Percentiles rank a stretch among this genome's conserved stretches.
Conservation (phyloP, 2,888 invertebrate species). For the Corbicula japonica region DNA sequence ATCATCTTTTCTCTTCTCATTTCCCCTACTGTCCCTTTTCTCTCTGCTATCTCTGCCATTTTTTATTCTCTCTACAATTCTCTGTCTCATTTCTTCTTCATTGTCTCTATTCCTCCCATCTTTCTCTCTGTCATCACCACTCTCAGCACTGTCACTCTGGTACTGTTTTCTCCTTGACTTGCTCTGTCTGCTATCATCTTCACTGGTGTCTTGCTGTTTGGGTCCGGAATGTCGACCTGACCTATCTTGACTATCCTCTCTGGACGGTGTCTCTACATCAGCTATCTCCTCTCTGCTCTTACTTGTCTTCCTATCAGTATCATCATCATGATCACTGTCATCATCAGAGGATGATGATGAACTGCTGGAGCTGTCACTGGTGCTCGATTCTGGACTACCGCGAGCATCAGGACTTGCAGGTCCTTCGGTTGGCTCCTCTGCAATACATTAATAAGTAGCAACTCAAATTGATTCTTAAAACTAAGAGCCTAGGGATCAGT, state of each 20-base stretch:
- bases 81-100: constrained; percentile 36
- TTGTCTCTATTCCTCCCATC: constrained; percentile 13
- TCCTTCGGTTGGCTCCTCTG: constrained; percentile 31
- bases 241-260: no score
- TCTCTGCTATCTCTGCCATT: constrained; percentile 22
- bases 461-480: no score
- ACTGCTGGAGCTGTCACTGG: constrained; percentile 50
- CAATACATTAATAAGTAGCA: no score
- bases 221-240: background rate
- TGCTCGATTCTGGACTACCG: constrained; percentile 36
- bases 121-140: background rate
- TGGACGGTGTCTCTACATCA: no score
- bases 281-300: no score
- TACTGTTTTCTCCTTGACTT: background rate
- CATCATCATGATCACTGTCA: background rate
- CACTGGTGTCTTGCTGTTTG: constrained; percentile 3
- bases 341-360: constrained; percentile 41
- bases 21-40: background rate
- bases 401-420: constrained; percentile 40
- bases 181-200: background rate
- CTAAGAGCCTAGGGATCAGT: no score
- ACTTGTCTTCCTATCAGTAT: constrained; percentile 12
- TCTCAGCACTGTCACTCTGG: constrained; percentile 10
- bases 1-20: constrained; percentile 3
- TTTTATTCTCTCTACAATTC: constrained; percentile 24